Evolutionary conservation across 2,888 invertebrate genomes (phyloP), one percentile per base, ranked within the genome.

Genomic region (Idaea biselata): DNA sequence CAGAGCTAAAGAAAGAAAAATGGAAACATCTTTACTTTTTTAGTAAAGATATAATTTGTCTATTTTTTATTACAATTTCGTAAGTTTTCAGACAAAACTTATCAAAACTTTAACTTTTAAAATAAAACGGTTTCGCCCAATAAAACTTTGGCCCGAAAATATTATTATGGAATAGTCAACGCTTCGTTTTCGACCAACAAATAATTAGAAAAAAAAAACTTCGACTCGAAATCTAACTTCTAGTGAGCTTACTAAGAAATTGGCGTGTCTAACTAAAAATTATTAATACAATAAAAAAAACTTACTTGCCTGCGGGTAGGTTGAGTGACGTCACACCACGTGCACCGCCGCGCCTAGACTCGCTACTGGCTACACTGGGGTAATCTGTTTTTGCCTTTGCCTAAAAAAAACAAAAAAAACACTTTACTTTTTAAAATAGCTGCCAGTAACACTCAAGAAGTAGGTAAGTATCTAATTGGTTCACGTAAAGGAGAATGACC

Each of bases 241-340:
- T 44, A 53, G 57, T 32, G n/a, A 63, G 60, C 14, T 18, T 63
- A 64, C 60, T 61, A 18, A 14, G 64, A 70, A 69, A 55, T 18
- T 17, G 64, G 55, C 61, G 69, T 73, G 72, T 70, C 64, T 72
- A 25, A 25, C 71, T 72, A 62, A 67, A 60, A 72, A 66, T 65
- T 66, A 70, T 59, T 63, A 70, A 67, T 68, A 63, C 68, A 68
- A 65, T 68, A 74, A 75, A 72, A 74, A 87, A 72, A 74, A 87
- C 88, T 88, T 79, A 89, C 88, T 72, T 80, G 79, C 82, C 83
- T 82, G 80, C 77, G 81, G 81, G 76, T 79, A 80, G 81, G 77
- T 75, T 74, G 76, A 68, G 71, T 84, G 86, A 80, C 82, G 84
- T 83, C 85, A 82, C 72, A 79, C 78, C 87, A 87, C 86, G 87